Conservation (phyloP, 1,140 invertebrate genomes). For the Zelostemma sp. region DNA sequence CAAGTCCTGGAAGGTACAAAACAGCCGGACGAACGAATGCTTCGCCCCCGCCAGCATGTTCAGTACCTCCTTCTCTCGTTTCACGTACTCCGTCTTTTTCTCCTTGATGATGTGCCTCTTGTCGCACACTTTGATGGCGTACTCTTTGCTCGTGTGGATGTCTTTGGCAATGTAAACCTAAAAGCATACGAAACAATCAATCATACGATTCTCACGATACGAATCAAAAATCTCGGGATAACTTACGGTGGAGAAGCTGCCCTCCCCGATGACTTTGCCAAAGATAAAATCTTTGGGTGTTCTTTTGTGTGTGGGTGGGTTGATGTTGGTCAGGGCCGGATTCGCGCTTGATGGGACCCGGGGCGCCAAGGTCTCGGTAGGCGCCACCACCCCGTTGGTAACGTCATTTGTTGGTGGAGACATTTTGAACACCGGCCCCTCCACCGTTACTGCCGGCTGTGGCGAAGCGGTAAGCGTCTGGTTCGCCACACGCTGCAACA, state of each 20-base stretch:
- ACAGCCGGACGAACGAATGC: constrained; percentile 92
- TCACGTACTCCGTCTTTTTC: constrained; percentile 93
- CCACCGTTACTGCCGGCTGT: constrained; percentile 68
- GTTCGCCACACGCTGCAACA: constrained; percentile 68
- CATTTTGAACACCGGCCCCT: constrained; percentile 68
- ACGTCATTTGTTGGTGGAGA: constrained; percentile 69
- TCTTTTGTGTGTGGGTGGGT: constrained; percentile 74
- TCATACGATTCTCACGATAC: no score
- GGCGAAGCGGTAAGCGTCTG: constrained; percentile 69
- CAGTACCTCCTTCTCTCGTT: constrained; percentile 92
- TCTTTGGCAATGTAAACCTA: constrained; percentile 94
- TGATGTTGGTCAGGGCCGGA: constrained; percentile 56
- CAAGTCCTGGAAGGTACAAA: constrained; percentile 96
- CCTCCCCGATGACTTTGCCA: constrained; percentile 95
- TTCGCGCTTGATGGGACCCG: constrained; percentile 55
- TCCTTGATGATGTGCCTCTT: constrained; percentile 93
- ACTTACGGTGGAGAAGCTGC: constrained; percentile 93
- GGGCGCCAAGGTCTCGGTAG: constrained; percentile 52
- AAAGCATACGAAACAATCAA: no score
- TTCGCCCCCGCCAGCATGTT: constrained; percentile 79
- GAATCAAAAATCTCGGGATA: neutral
- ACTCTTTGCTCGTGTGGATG: constrained; percentile 88
- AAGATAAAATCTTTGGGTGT: constrained; percentile 93
- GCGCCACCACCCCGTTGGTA: constrained; percentile 61
- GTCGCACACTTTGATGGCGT: constrained; percentile 97